Evolutionary conservation across 2,888 invertebrate species (phyloP).

Genomic region (Microctonus brassicae): DNA sequence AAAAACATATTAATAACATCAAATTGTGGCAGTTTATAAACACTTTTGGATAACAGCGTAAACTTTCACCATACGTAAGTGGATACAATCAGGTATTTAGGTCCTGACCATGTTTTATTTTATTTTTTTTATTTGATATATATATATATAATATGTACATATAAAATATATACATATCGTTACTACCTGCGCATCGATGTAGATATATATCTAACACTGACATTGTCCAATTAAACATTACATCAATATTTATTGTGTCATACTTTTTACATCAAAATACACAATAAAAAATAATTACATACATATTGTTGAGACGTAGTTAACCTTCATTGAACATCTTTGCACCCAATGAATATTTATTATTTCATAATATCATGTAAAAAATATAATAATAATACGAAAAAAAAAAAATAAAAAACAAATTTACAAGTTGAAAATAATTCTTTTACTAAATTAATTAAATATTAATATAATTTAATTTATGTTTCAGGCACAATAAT

Average conservation of each 20-base stretch:
- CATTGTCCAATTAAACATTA: not conserved
- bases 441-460: not conserved
- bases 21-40: not conserved
- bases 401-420: too few species aligned
- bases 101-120: constrained; percentile 5
- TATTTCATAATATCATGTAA: too few species aligned
- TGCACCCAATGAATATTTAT: too few species aligned
- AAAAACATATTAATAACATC: not conserved
- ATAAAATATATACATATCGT: constrained; percentile 14
- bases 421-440: too few species aligned
- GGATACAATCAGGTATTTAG: constrained; percentile 8
- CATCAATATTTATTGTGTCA: not conserved
- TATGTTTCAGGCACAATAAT: not conserved
- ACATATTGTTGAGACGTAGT: not conserved
- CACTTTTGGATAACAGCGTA: not conserved
- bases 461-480: too few species aligned
- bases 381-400: too few species aligned
- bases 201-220: not conserved
- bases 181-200: constrained; percentile 17
- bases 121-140: constrained; percentile 13
- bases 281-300: not conserved
- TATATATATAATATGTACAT: too few species aligned
- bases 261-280: not conserved
- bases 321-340: not conserved
- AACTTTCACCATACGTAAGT: not conserved